Evolutionary conservation across 2,113 vertebrate genomes (phyloP), one percentile per base, ranked within the genome.

Genomic region (Chaetodon auriga): DNA sequence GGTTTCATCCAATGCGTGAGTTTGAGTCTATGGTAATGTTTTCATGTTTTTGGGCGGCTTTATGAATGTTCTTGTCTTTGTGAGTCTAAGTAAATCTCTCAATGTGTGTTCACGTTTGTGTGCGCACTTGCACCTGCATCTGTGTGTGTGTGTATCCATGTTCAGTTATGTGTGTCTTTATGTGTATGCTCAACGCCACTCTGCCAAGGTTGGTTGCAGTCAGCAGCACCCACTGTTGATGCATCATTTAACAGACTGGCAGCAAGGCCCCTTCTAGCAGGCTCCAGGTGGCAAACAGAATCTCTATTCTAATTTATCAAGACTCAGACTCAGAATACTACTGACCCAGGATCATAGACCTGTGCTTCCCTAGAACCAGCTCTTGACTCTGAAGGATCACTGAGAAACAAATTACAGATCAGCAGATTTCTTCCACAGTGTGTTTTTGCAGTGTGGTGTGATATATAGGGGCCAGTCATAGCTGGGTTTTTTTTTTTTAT

Each of bases 181-280:
- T 64, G 38, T 64, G 51, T 68, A 43, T 70, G 51, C 30, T 75
- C 57, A 64, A 57, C 38, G 55, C 68, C 81, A 68, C 48, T 90
- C 74, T 83, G 81, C 80, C 68, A 80, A 53, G 89, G 82, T 79
- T 85, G 72, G 86, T 80, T 88, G 62, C 75, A 87, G 81, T 80
- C 84, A 87, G 80, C 65, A 72, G 75, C 89, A 55, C 65, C 62
- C 57, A 81, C 61, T 81, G 55, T 78, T 85, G 82, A 85, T 92
- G 81, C 89, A 92, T 90, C 88, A 88, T 90, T 93, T 89, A 87
- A 84, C 86, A 87, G 74, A 79, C 75, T 74, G 78, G 75, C 80
- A 82, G 80, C 75, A 81, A 61, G 78, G 75, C 58, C 49, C 77
- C 74, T 41, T 84, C 75, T 30, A 86, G 66, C 72, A 74, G 76